These are phyloP conservation scores for Rugalucina vietnamica DNA, from an alignment of 2,888 invertebrate genomes.

Conservation along the genomic window DNA sequence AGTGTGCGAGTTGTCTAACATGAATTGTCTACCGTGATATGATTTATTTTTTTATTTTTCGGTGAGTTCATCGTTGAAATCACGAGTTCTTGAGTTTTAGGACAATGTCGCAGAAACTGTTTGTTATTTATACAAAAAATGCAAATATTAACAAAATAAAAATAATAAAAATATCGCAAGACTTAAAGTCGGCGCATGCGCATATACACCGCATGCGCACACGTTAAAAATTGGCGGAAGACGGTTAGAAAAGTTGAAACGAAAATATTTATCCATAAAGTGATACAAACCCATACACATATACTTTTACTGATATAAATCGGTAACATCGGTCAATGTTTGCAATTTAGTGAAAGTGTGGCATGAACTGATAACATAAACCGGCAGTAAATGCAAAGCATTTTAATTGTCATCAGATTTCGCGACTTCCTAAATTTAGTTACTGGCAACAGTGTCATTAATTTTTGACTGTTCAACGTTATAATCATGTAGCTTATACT, in stretches of 20 bases:
- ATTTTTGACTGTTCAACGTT: neutral
- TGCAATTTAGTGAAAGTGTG: neutral
- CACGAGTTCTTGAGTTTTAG: neutral
- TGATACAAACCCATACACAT: neutral
- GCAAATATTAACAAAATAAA: no score
- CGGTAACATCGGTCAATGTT: neutral
- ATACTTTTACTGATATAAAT: neutral
- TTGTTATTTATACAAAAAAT: neutral
- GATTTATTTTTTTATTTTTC: neutral
- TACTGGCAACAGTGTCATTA: neutral
- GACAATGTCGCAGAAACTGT: neutral
- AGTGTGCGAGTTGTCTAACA: neutral
- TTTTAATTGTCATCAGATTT: slow-evolving; percentile 1
- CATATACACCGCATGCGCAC: no score
- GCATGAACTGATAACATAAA: neutral
- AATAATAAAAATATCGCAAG: neutral
- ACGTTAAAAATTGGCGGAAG: neutral
- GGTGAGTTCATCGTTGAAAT: neutral
- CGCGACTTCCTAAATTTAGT: neutral
- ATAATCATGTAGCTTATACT: no score
- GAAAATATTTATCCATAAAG: neutral
- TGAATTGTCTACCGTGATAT: slow-evolving; percentile 1
- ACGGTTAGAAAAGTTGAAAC: neutral
- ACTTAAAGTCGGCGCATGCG: neutral
- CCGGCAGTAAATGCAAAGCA: neutral